Conservation (phyloP, 2,888 invertebrate genomes). For the Dicranocentrus wangi region DNA sequence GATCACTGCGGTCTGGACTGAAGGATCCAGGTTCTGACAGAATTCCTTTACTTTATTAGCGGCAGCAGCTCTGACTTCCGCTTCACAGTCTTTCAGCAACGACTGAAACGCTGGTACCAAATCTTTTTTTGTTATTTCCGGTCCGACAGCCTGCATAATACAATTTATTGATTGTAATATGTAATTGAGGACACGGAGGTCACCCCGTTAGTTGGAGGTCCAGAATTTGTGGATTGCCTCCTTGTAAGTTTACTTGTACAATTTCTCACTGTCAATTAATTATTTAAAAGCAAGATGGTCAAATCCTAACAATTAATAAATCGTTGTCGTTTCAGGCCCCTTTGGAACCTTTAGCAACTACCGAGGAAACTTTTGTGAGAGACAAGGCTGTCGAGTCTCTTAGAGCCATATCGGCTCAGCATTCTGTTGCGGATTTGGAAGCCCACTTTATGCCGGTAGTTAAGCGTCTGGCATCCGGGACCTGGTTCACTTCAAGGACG, state of each 20-base stretch:
- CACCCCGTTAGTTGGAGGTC: slow-evolving; percentile 95
- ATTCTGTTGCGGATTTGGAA: slow-evolving; percentile 93
- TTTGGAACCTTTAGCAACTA: slow-evolving; percentile 95
- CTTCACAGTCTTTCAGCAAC: slow-evolving; percentile 96
- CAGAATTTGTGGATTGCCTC: slow-evolving; percentile 95
- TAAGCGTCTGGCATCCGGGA: slow-evolving; percentile 91
- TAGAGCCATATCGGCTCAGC: slow-evolving; percentile 91
- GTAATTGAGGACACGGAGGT: no score
- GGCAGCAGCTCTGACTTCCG: slow-evolving; percentile 97
- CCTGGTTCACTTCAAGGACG: slow-evolving; percentile 96
- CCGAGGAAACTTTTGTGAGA: slow-evolving; percentile 99
- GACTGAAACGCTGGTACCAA: slow-evolving; percentile 94
- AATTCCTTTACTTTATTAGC: slow-evolving; percentile 94
- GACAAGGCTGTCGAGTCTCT: slow-evolving; percentile 99
- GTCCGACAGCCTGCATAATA: slow-evolving; percentile 92
- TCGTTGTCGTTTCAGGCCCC: slow-evolving; percentile 85
- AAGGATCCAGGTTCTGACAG: slow-evolving; percentile 92
- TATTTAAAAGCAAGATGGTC: no score
- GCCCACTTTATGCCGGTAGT: slow-evolving; percentile 96
- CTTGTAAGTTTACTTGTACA: slow-evolving; percentile 78
- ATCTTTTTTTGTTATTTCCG: slow-evolving; percentile 95
- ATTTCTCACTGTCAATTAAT: no score
- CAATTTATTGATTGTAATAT: no score
- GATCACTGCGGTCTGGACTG: slow-evolving; percentile 91
- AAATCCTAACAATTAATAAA: no score